phyloP scores from a whole-genome alignment of 92 coral and sea anemone species.

The Porites evermanni region DNA sequence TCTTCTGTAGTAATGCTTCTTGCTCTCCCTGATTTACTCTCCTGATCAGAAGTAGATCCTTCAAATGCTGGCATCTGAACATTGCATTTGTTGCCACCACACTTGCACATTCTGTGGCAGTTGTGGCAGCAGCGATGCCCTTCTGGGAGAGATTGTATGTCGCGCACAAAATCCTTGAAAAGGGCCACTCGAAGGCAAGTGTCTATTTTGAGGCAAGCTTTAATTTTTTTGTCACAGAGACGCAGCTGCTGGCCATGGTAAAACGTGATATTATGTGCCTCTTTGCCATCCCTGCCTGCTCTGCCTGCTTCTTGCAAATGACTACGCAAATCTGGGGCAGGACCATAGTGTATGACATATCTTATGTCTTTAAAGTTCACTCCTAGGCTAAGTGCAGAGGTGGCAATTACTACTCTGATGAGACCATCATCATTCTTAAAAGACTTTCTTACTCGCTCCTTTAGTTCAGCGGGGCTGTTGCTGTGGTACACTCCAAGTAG shows the following conservation, averaged over 20 bases:
- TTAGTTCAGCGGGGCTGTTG: constrained; percentile 18
- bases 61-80: constrained; percentile 1
- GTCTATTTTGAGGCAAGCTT: constrained; percentile 1
- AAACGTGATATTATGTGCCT: constrained; percentile 7
- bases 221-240: constrained; percentile 16
- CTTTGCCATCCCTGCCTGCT: constrained; percentile 28
- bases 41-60: background rate
- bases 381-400: constrained; percentile 32
- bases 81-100: constrained; percentile 9
- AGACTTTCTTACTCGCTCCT: constrained; percentile 12
- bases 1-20: constrained; percentile 14
- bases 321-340: constrained; percentile 30
- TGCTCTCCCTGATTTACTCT: background rate
- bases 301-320: constrained; percentile 37
- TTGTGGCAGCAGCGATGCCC: constrained; percentile 7
- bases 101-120: constrained; percentile 18
- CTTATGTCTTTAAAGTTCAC: constrained; percentile 30
- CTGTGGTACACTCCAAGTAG: background rate
- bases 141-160: background rate
- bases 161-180: constrained; percentile 4
- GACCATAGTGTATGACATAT: constrained; percentile 41
- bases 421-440: constrained; percentile 17
- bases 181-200: constrained; percentile 19
- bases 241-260: constrained; percentile 25
- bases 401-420: constrained; percentile 24